phyloP scores from a whole-genome alignment of 2,797 vertebrate species.

The Cynodonichthys magdalenae region DNA sequence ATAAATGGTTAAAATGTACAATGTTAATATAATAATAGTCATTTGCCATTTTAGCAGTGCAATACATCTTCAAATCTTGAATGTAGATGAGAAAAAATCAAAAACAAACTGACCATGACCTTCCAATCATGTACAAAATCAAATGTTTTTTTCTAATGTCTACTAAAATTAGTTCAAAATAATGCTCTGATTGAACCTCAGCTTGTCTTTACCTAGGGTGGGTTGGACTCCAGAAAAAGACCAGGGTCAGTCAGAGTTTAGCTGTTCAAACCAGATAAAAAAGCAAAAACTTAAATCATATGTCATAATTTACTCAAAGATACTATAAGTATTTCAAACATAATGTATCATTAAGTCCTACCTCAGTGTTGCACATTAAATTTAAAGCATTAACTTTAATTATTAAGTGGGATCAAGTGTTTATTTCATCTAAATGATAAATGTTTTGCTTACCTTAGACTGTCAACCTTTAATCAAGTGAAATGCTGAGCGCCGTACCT shows the following conservation, averaged over 20 bases:
- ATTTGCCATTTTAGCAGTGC: too few relatives aligned
- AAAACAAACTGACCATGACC: background rate
- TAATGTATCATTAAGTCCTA: too few relatives aligned
- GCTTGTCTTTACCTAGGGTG: slow-evolving; percentile 19
- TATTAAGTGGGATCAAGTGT: background rate
- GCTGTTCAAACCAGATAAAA: slow-evolving; percentile 22
- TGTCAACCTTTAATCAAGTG: slow-evolving; percentile 30
- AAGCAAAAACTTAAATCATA: slow-evolving; percentile 4
- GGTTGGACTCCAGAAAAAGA: slow-evolving; percentile 17
- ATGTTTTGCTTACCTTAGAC: slow-evolving; percentile 57
- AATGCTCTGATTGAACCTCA: background rate
- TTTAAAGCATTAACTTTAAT: background rate
- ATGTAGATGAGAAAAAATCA: background rate
- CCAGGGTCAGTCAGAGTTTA: slow-evolving; percentile 6
- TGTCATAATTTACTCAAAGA: background rate
- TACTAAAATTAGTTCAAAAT: background rate
- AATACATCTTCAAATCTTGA: too few relatives aligned
- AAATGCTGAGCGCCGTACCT: slow-evolving; percentile 16
- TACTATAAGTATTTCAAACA: background rate
- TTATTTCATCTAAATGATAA: background rate
- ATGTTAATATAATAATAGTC: too few relatives aligned
- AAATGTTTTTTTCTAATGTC: background rate
- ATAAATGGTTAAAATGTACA: too few relatives aligned
- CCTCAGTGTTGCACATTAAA: background rate
- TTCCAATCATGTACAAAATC: background rate